Evolutionary conservation across 2,888 invertebrate species (phyloP).

Genomic region (Apomyelois bistriatella): DNA sequence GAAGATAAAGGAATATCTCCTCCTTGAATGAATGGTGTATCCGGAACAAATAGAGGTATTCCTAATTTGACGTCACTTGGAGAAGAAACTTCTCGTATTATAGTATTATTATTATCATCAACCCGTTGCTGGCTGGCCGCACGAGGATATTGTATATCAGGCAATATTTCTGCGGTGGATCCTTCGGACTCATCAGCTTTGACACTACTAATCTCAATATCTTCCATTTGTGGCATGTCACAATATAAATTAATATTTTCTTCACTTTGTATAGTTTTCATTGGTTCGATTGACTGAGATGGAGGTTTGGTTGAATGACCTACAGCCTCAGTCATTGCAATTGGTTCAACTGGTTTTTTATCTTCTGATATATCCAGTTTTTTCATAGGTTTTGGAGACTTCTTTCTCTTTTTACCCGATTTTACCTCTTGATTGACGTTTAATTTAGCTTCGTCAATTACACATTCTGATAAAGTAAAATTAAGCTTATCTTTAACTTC

Average conservation of each 20-base stretch:
- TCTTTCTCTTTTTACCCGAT: constrained; percentile 39
- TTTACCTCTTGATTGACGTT: constrained; percentile 25
- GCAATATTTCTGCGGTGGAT: constrained; percentile 39
- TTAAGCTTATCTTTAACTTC: constrained; percentile 18
- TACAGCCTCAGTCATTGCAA: not conserved
- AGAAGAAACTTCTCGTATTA: constrained; percentile 53
- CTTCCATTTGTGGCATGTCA: constrained; percentile 22
- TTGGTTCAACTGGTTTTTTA: not conserved
- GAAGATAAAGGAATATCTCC: constrained; percentile 40
- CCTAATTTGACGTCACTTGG: constrained; percentile 32
- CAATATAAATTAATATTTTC: constrained; percentile 19
- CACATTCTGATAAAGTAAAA: constrained; percentile 14
- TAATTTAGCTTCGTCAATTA: constrained; percentile 23
- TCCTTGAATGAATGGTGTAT: constrained; percentile 42
- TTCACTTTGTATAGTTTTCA: constrained; percentile 11
- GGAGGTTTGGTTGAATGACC: not conserved
- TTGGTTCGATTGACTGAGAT: constrained; percentile 5
- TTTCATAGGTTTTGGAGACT: constrained; percentile 31
- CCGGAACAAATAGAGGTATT: constrained; percentile 30
- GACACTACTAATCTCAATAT: constrained; percentile 35
- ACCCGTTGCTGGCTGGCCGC: constrained; percentile 51
- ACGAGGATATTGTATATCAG: constrained; percentile 55
- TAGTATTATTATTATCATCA: constrained; percentile 55
- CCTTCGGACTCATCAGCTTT: constrained; percentile 40
- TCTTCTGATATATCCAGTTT: constrained; percentile 5